Evolutionary conservation across 1,140 invertebrate species (phyloP).

Genomic region (Physella acuta): DNA sequence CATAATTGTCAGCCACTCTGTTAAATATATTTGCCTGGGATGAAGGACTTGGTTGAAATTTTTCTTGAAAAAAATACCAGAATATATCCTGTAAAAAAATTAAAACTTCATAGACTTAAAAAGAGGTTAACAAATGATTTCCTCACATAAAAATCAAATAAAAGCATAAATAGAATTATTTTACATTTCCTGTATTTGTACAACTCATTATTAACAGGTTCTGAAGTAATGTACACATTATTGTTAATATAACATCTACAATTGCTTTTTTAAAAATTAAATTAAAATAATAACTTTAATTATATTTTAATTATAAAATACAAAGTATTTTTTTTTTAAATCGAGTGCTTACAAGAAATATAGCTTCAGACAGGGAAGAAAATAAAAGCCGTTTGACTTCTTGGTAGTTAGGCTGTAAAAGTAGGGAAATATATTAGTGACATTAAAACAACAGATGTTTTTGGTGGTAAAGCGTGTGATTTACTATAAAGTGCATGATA

Average conservation of each 20-base stretch:
- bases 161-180: too few relatives aligned
- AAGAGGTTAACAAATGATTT: not conserved
- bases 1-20: slow-evolving; percentile 56
- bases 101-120: not conserved
- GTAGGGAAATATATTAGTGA: too few relatives aligned
- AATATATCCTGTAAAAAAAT: slow-evolving; percentile 54
- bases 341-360: slow-evolving; percentile 42
- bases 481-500: too few relatives aligned
- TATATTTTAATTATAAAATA: not conserved
- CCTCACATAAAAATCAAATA: not conserved
- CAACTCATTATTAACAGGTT: too few relatives aligned
- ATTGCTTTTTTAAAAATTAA: too few relatives aligned
- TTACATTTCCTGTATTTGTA: too few relatives aligned
- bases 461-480: too few relatives aligned
- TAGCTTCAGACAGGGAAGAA: slow-evolving; percentile 50
- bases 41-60: slow-evolving; percentile 45
- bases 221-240: too few relatives aligned
- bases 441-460: too few relatives aligned
- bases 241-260: too few relatives aligned
- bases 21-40: slow-evolving; percentile 54
- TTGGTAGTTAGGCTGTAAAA: slow-evolving; percentile 46
- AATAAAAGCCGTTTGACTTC: slow-evolving; percentile 51
- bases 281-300: not conserved
- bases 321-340: not conserved
- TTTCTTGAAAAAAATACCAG: slow-evolving; percentile 57